A percentile compares a stretch with the other conserved stretches of the same genome.
Evolutionary conservation across 2,888 invertebrate species (phyloP).

Genomic region (Drosophila melanosoma): DNA sequence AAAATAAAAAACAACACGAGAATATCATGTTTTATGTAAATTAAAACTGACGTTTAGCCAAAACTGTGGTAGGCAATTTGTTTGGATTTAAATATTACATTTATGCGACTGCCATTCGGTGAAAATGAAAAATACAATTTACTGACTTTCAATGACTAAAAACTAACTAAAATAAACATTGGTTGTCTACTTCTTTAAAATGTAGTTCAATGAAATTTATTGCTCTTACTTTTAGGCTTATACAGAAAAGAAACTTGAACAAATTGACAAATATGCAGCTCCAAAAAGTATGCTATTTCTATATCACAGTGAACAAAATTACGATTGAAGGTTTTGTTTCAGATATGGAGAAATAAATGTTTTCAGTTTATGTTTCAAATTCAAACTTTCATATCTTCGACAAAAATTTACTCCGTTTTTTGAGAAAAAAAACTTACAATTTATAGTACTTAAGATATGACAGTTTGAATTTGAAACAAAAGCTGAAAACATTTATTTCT

Average conservation of each 20-base stretch:
- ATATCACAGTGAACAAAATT: too few species aligned
- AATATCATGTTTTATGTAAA: constrained; percentile 71
- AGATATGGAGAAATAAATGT: too few species aligned
- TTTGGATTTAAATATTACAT: constrained; percentile 44
- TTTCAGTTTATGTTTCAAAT: too few species aligned
- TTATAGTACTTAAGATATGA: too few species aligned
- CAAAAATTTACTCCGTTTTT: too few species aligned
- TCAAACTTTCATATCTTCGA: too few species aligned
- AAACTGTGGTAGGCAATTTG: constrained; percentile 31
- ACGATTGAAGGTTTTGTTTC: too few species aligned
- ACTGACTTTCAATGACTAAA: not conserved
- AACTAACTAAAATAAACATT: not conserved
- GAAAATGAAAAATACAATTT: constrained; percentile 5
- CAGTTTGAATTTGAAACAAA: too few species aligned
- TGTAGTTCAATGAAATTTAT: not conserved
- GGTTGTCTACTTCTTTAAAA: not conserved
- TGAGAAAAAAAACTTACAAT: too few species aligned
- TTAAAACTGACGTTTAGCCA: constrained; percentile 62
- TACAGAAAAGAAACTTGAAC: not conserved
- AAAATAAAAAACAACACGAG: constrained; percentile 50
- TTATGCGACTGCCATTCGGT: constrained; percentile 16
- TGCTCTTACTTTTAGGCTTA: constrained; percentile 1
- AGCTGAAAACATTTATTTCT: too few species aligned
- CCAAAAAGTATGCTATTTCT: constrained; percentile 1
- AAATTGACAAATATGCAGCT: not conserved